Percentiles rank a stretch among this genome's conserved stretches.
Evolutionary conservation across 2,113 vertebrate genomes (phyloP).

Genomic region (Sinocyclocheilus anophthalmus): DNA sequence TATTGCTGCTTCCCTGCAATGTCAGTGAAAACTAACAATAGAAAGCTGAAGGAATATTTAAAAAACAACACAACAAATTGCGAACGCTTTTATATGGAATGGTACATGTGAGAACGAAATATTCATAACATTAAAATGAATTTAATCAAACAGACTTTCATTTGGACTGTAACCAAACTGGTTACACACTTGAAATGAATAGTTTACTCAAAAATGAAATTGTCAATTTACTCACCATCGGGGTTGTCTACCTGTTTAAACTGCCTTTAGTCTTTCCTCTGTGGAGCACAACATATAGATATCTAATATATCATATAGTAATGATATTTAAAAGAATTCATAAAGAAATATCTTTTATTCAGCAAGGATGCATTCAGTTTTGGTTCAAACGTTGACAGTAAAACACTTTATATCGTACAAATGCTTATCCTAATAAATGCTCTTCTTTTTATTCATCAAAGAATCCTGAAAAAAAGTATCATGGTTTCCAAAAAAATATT

Average conservation of each 20-base stretch:
- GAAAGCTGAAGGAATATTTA: neutral
- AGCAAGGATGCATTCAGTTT: neutral
- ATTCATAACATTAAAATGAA: neutral
- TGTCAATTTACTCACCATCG: neutral
- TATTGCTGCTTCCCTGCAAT: slow-evolving; percentile 40
- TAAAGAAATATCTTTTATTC: neutral
- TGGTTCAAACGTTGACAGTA: neutral
- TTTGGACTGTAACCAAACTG: neutral
- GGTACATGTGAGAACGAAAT: neutral
- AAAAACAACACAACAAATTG: neutral
- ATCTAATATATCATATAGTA: no score
- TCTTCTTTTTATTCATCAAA: neutral
- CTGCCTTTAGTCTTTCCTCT: neutral
- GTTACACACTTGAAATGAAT: neutral
- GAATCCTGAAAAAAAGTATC: neutral
- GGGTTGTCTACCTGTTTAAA: neutral
- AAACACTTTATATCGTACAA: neutral
- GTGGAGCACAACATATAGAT: neutral
- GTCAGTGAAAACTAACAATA: neutral
- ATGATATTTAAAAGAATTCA: no score
- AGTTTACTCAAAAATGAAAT: neutral
- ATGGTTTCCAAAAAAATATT: neutral
- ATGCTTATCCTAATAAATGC: neutral
- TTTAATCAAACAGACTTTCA: neutral
- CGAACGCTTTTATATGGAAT: neutral